phyloP scores from a whole-genome alignment of 2,797 vertebrate species.

The Eleutherodactylus coqui region DNA sequence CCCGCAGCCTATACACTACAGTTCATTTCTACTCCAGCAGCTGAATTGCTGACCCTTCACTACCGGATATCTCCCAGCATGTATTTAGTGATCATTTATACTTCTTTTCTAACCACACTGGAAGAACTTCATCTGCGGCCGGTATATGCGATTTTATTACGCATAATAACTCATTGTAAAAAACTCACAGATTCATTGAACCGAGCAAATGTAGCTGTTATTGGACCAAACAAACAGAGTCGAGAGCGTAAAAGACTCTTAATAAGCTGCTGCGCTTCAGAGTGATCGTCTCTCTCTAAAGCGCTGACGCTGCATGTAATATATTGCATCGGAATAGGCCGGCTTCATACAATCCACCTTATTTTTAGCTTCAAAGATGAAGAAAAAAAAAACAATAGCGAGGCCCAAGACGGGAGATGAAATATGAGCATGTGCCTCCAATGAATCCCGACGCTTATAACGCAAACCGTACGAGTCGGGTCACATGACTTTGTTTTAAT shows the following conservation, averaged over 20 bases:
- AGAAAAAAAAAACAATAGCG: constrained; percentile 13
- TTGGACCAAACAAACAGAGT: constrained; percentile 64
- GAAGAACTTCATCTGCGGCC: constrained; percentile 65
- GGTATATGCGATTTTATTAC: constrained; percentile 60
- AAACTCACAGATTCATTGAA: constrained; percentile 66
- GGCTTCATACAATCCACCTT: constrained; percentile 59
- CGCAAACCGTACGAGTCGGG: constrained; percentile 54
- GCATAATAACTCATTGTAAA: constrained; percentile 59
- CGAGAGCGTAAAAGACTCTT: constrained; percentile 63
- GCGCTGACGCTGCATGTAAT: constrained; percentile 51
- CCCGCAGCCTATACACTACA: too few relatives aligned
- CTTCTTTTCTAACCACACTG: background rate
- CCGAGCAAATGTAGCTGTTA: constrained; percentile 69
- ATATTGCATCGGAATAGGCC: constrained; percentile 54
- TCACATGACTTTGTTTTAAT: constrained; percentile 44
- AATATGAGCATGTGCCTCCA: constrained; percentile 61
- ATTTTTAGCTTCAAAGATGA: constrained; percentile 59
- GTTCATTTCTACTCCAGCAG: background rate
- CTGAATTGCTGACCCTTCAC: background rate
- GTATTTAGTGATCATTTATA: background rate
- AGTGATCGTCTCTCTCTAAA: constrained; percentile 63
- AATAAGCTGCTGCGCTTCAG: constrained; percentile 62
- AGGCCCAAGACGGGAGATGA: constrained; percentile 65
- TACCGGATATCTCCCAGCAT: too few relatives aligned
- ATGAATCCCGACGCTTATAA: constrained; percentile 66